Evolutionary conservation across 2,113 vertebrate genomes (phyloP).

Genomic region (Mesembrinibis cayennensis): DNA sequence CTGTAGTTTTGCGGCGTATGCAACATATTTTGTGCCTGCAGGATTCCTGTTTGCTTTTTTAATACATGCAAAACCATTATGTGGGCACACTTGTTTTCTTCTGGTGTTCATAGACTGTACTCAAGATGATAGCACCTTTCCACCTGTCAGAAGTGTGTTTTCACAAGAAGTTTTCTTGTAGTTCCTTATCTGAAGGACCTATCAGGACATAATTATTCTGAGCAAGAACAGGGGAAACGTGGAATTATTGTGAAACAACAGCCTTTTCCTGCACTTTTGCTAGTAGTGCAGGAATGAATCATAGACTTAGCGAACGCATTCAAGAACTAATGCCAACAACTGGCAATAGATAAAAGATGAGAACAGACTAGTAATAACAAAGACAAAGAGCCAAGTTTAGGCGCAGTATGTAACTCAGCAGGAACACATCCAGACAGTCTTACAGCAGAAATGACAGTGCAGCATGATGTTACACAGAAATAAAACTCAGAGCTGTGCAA

Average conservation of each 20-base stretch:
- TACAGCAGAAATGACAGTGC: neutral
- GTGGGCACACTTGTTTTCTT: neutral
- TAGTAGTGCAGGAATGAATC: neutral
- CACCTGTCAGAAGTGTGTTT: neutral
- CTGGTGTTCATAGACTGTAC: neutral
- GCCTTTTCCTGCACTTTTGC: neutral
- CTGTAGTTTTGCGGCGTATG: neutral
- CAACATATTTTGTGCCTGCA: neutral
- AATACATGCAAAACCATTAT: neutral
- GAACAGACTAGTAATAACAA: neutral
- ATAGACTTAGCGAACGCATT: neutral
- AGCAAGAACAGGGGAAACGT: neutral
- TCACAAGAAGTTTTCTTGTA: neutral
- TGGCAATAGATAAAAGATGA: neutral
- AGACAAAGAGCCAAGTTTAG: neutral
- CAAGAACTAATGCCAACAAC: neutral
- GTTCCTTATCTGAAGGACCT: neutral
- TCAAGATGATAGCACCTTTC: neutral
- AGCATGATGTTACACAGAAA: neutral
- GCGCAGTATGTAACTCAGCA: neutral
- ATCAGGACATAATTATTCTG: neutral
- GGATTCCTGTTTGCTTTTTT: neutral
- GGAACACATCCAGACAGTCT: neutral
- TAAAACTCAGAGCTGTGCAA: neutral
- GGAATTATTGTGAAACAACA: neutral